Evolutionary conservation across 2,797 vertebrate genomes (phyloP).

Genomic region (Gobio occitaniae): DNA sequence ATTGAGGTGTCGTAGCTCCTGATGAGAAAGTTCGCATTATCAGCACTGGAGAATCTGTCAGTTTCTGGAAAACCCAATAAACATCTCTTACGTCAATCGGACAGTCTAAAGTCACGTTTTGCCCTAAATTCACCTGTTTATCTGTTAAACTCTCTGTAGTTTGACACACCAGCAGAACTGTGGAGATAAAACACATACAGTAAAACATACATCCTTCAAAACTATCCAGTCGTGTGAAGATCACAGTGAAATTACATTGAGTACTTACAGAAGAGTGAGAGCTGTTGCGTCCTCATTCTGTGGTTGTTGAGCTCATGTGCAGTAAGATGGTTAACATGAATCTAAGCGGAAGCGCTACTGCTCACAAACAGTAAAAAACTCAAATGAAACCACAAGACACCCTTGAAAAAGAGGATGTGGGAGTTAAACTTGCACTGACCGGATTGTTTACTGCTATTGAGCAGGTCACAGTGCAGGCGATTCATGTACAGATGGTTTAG

Average conservation of each 20-base stretch:
- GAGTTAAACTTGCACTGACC: neutral
- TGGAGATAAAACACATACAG: neutral
- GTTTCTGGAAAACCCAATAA: constrained; percentile 20
- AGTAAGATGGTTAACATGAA: neutral
- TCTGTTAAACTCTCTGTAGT: neutral
- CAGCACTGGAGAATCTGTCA: neutral
- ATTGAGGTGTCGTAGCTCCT: fast-evolving
- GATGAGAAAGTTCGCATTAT: neutral
- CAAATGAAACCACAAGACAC: neutral
- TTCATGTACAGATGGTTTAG: neutral
- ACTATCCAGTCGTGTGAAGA: neutral
- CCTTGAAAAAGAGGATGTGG: constrained; percentile 9
- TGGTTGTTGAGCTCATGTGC: neutral
- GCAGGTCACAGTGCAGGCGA: neutral
- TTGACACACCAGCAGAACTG: neutral
- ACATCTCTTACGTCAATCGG: fast-evolving
- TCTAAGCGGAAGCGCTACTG: neutral
- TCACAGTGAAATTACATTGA: neutral
- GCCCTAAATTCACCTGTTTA: neutral
- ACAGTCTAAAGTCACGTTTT: constrained; percentile 27
- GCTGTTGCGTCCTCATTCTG: constrained; percentile 1
- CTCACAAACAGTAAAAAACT: neutral
- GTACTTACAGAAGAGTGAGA: constrained; percentile 17
- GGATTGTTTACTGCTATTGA: neutral
- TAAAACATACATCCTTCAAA: neutral